phyloP scores from a whole-genome alignment of 2,113 vertebrate species.

The Mungos mungo region DNA sequence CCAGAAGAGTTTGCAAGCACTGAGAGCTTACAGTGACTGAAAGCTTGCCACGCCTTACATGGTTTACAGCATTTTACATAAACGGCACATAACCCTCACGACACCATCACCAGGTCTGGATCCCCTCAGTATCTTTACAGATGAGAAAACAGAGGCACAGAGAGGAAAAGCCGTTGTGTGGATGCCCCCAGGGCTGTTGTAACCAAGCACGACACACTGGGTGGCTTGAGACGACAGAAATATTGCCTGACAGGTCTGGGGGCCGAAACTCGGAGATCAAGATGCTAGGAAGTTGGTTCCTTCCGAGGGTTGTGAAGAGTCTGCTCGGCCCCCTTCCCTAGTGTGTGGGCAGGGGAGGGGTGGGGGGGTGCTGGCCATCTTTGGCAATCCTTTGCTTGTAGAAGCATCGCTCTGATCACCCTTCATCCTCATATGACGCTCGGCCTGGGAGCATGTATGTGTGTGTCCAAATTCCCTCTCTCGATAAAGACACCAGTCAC shows the following conservation, averaged over 20 bases:
- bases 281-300: accelerated
- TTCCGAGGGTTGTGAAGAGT: accelerated
- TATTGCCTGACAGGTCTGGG: neutral
- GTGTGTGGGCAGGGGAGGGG: neutral
- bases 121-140: neutral
- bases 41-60: neutral
- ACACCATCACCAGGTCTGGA: neutral
- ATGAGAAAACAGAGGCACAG: neutral
- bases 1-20: neutral
- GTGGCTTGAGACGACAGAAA: neutral
- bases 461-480: neutral
- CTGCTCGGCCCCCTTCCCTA: accelerated
- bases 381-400: neutral
- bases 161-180: neutral
- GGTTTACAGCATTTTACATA: neutral
- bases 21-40: neutral
- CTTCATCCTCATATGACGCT: neutral
- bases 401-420: neutral
- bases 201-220: neutral
- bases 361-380: neutral
- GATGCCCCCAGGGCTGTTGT: too few relatives aligned
- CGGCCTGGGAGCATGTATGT: neutral
- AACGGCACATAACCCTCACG: neutral
- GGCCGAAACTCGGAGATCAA: neutral
- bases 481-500: neutral